phyloP scores from a whole-genome alignment of 2,888 invertebrate genomes.

The Ceriagrion tenellum region DNA sequence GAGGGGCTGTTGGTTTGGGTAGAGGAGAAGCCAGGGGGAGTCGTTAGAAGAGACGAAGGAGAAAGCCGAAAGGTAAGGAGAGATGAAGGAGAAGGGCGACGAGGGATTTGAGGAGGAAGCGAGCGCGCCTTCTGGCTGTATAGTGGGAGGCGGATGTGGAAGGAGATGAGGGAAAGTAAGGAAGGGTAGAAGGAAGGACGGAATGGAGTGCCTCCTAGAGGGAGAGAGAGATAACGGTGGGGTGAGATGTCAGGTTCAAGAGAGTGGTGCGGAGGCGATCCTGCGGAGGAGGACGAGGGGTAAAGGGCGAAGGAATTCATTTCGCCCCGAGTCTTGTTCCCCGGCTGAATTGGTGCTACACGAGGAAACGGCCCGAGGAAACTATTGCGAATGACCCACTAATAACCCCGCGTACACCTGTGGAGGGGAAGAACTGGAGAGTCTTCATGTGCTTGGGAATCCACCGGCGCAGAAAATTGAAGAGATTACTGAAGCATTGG shows the following conservation, averaged over 20 bases:
- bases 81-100: not conserved
- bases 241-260: too few relatives aligned
- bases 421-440: too few relatives aligned
- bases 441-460: too few relatives aligned
- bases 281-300: not conserved
- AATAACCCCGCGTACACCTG: not conserved
- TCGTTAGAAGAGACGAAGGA: not conserved
- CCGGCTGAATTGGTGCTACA: not conserved
- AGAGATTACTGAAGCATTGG: not conserved
- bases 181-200: not conserved
- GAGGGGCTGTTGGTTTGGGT: not conserved
- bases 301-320: not conserved
- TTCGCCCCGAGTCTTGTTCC: not conserved
- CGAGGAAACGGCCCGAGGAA: not conserved
- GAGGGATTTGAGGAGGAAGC: not conserved
- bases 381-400: not conserved
- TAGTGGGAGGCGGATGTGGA: not conserved
- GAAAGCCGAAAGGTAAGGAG: not conserved
- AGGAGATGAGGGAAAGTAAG: not conserved
- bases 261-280: not conserved
- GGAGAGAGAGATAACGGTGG: not conserved
- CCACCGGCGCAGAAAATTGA: too few relatives aligned
- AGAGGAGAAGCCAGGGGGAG: not conserved
- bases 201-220: not conserved
- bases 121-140: too few relatives aligned